Conservation (phyloP, 2,797 vertebrate species). For the Thripadectes ignobilis region DNA sequence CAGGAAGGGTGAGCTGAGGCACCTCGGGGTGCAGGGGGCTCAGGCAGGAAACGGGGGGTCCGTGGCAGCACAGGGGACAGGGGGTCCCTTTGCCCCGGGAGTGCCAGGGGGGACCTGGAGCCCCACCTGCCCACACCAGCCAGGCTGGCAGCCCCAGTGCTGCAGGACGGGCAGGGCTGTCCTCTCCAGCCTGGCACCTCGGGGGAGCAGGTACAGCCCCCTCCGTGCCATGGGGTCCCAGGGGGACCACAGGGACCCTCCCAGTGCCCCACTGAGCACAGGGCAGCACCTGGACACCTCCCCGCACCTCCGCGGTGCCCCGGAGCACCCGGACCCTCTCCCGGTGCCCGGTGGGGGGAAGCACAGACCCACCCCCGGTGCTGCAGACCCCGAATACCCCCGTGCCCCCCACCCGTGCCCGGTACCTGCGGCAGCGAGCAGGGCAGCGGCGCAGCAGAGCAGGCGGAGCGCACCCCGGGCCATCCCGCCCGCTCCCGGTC, state of each 20-base stretch:
- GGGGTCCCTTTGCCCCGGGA: neutral
- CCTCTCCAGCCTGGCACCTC: neutral
- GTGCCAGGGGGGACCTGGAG: neutral
- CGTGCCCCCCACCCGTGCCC: neutral
- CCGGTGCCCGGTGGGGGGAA: no score
- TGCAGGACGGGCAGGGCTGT: neutral
- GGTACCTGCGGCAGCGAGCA: neutral
- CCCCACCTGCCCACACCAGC: neutral
- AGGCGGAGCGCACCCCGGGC: neutral
- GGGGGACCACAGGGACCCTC: neutral
- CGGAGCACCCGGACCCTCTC: no score
- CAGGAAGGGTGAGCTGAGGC: fast-evolving
- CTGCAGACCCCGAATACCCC: neutral
- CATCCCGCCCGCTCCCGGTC: neutral
- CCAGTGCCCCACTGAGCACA: fast-evolving
- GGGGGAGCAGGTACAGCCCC: no score
- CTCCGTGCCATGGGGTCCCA: fast-evolving
- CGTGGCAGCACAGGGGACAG: fast-evolving
- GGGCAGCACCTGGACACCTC: neutral
- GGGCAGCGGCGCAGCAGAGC: neutral
- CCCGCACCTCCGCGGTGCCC: neutral
- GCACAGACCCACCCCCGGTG: no score
- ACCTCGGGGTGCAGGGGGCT: neutral
- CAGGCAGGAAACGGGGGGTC: neutral
- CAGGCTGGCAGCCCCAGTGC: neutral